A percentile compares a stretch with the other conserved stretches of the same genome.
Conservation (phyloP, 2,113 vertebrate genomes). For the Hemibagrus wyckioides region DNA sequence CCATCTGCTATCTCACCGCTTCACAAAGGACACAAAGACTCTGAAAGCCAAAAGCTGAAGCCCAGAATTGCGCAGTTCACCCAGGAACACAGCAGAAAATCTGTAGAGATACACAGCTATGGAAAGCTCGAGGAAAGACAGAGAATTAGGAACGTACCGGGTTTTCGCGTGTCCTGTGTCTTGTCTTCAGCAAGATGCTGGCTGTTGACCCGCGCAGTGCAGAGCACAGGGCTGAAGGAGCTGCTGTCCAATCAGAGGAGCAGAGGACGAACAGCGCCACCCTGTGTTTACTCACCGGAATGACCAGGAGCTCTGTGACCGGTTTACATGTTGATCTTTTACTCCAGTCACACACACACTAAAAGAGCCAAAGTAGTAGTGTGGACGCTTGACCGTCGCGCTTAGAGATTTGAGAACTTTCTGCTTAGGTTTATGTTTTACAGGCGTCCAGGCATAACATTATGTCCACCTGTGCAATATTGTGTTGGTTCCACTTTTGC, state of each 20-base stretch:
- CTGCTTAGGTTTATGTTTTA: too few relatives aligned
- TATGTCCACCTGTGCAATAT: too few relatives aligned
- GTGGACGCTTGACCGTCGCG: background rate
- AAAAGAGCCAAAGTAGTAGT: background rate
- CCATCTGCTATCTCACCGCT: slow-evolving; percentile 20
- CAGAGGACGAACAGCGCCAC: slow-evolving; percentile 1
- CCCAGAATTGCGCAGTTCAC: background rate
- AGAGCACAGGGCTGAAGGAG: background rate
- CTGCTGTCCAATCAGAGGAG: slow-evolving; percentile 12
- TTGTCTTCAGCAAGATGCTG: slow-evolving; percentile 46
- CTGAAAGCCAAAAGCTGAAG: background rate
- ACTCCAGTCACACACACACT: background rate
- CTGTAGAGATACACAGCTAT: background rate
- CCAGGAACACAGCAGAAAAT: background rate
- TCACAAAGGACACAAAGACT: slow-evolving; percentile 29
- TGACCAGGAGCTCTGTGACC: background rate
- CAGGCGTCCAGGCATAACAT: too few relatives aligned
- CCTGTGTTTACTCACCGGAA: background rate
- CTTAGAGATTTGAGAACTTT: background rate
- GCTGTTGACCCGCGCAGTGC: slow-evolving; percentile 63
- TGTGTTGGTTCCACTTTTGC: too few relatives aligned
- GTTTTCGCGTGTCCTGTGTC: background rate
- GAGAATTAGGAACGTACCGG: slow-evolving; percentile 29
- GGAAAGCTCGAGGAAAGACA: slow-evolving; percentile 23
- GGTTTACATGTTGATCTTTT: background rate